Percentiles rank a stretch among this genome's conserved stretches.
Evolutionary conservation across 2,113 vertebrate genomes (phyloP).

Genomic region (Psilopogon haemacephalus): DNA sequence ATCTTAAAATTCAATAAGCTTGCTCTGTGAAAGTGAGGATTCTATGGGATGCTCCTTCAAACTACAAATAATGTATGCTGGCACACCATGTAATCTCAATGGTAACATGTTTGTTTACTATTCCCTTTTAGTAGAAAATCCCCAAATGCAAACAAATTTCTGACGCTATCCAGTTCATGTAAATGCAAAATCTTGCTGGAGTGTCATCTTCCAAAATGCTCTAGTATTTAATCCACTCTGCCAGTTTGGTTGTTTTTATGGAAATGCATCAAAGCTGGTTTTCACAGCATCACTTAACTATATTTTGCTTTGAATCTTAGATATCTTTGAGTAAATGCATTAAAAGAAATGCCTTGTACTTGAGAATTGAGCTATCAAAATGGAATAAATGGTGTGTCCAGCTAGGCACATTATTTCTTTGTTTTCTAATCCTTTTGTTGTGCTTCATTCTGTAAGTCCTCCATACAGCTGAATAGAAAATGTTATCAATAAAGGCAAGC

Average conservation of each 20-base stretch:
- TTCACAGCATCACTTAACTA: not conserved
- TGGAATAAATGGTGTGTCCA: constrained; percentile 33
- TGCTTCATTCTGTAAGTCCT: constrained; percentile 51
- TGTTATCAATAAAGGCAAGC: constrained; percentile 65
- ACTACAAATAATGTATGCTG: not conserved
- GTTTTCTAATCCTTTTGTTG: constrained; percentile 62
- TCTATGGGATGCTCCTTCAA: constrained; percentile 6
- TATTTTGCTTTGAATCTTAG: constrained; percentile 40
- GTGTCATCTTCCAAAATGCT: constrained; percentile 35
- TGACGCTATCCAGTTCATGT: not conserved
- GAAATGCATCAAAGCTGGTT: constrained; percentile 12
- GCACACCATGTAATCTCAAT: constrained; percentile 6
- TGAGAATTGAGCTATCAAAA: constrained; percentile 53
- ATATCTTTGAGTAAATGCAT: constrained; percentile 22
- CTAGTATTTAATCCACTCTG: constrained; percentile 20
- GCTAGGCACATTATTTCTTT: constrained; percentile 41
- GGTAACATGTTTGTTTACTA: constrained; percentile 22
- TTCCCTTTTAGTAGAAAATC: constrained; percentile 38
- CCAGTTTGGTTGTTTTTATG: constrained; percentile 20
- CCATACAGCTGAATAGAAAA: constrained; percentile 39
- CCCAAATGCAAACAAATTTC: constrained; percentile 33
- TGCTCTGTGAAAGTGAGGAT: not conserved
- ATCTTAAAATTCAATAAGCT: constrained; percentile 10
- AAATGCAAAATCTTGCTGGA: constrained; percentile 36
- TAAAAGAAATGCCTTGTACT: constrained; percentile 6